phyloP scores from a whole-genome alignment of 2,888 invertebrate genomes.

The Drosophila mulleri region DNA sequence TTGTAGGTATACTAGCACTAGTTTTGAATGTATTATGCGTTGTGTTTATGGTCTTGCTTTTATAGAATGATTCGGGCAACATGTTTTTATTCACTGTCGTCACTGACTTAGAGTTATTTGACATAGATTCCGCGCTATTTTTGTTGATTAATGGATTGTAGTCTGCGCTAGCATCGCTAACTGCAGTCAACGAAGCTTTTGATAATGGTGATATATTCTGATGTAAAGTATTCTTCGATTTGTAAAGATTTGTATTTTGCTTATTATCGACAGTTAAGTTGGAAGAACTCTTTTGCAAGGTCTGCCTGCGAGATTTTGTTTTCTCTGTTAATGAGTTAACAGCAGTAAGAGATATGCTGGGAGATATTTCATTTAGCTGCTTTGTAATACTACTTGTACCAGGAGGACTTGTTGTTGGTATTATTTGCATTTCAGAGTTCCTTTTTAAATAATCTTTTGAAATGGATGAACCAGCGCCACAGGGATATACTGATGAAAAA shows the following conservation, averaged over 20 bases:
- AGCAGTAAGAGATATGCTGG: constrained; percentile 81
- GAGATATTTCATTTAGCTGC: constrained; percentile 78
- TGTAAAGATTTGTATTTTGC: constrained; percentile 22
- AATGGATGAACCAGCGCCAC: constrained; percentile 15
- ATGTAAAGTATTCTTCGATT: constrained; percentile 16
- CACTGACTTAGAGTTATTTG: constrained; percentile 1
- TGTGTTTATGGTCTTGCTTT: constrained; percentile 1
- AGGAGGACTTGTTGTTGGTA: constrained; percentile 78
- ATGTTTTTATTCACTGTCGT: constrained; percentile 1
- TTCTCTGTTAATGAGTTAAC: constrained; percentile 49
- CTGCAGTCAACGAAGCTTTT: constrained; percentile 7
- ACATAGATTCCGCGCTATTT: neutral
- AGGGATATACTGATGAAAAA: constrained; percentile 24
- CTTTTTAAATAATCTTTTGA: constrained; percentile 55
- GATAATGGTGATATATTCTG: constrained; percentile 1
- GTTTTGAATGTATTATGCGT: constrained; percentile 4
- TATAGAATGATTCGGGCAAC: constrained; percentile 7
- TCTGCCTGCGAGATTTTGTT: constrained; percentile 27
- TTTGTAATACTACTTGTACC: constrained; percentile 77
- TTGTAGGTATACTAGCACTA: neutral
- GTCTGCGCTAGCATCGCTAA: constrained; percentile 1
- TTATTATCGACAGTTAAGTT: constrained; percentile 5
- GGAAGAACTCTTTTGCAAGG: constrained; percentile 13
- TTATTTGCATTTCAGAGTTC: constrained; percentile 80
- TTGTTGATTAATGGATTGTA: neutral